Conservation (phyloP, 2,888 invertebrate species). For the Abrostola tripartita region DNA sequence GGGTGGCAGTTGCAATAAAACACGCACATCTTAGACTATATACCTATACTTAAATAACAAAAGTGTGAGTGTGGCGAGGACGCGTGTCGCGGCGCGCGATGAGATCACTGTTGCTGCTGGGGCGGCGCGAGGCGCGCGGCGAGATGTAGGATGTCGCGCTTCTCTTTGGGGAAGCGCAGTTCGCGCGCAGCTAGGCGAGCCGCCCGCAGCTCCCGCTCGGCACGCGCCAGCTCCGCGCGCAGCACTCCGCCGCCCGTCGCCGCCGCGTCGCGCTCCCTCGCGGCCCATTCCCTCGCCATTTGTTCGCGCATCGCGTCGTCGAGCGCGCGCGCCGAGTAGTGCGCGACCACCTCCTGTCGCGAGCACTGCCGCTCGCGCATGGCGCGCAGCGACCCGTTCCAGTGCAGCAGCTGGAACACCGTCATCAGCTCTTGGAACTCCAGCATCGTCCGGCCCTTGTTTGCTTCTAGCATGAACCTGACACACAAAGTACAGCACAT, state of each 20-base stretch:
- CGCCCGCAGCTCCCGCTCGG: constrained; percentile 95
- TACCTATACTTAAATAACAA: constrained; percentile 84
- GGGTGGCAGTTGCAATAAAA: constrained; percentile 63
- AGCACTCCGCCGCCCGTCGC: constrained; percentile 88
- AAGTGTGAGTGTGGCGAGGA: constrained; percentile 61
- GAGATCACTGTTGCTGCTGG: constrained; percentile 83
- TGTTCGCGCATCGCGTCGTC: constrained; percentile 98
- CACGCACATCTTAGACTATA: constrained; percentile 74
- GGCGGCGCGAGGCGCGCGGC: constrained; percentile 94
- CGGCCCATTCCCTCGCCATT: constrained; percentile 98
- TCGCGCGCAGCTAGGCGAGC: constrained; percentile 96
- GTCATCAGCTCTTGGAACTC: constrained; percentile 99
- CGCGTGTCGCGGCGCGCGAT: constrained; percentile 66
- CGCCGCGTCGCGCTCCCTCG: constrained; percentile 86
- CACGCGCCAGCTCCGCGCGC: constrained; percentile 93
- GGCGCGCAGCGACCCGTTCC: constrained; percentile 98
- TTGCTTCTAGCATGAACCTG: constrained; percentile 93
- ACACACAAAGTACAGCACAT: constrained; percentile 6
- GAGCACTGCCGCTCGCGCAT: constrained; percentile 98
- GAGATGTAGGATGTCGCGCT: constrained; percentile 96
- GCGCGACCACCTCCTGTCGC: constrained; percentile 95
- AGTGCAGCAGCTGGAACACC: constrained; percentile 98
- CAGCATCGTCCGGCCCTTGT: constrained; percentile 97
- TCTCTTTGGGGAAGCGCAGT: constrained; percentile 97
- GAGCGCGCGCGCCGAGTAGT: constrained; percentile 96